phyloP scores from a whole-genome alignment of 2,797 vertebrate genomes.

The Miichthys miiuy region DNA sequence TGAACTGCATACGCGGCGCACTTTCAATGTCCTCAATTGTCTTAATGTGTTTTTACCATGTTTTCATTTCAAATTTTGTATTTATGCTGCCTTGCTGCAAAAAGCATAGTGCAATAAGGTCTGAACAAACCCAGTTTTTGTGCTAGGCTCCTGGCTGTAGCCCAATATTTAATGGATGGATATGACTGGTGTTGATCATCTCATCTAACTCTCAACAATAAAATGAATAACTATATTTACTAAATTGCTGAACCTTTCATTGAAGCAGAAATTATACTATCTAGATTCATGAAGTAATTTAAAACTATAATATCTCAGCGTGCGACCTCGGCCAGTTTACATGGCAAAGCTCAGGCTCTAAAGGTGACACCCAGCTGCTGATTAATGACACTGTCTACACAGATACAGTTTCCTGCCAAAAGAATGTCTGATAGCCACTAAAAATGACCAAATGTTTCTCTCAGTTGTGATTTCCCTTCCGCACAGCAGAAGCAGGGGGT shows the following conservation, averaged over 20 bases:
- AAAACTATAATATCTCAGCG: not conserved
- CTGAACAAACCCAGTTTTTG: not conserved
- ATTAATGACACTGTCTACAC: slow-evolving; percentile 34
- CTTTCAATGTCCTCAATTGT: not conserved
- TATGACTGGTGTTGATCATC: not conserved
- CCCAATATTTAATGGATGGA: not conserved
- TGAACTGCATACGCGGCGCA: not conserved
- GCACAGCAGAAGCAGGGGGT: slow-evolving; percentile 33
- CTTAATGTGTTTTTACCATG: not conserved
- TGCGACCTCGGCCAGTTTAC: not conserved
- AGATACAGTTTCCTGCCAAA: slow-evolving; percentile 42
- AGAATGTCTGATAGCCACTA: slow-evolving; percentile 27
- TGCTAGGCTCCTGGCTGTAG: not conserved
- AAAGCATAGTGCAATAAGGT: not conserved
- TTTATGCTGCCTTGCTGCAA: not conserved
- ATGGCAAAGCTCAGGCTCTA: not conserved
- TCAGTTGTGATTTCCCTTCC: slow-evolving; percentile 40
- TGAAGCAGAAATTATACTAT: not conserved
- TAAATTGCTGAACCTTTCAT: not conserved
- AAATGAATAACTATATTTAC: not conserved
- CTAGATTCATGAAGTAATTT: not conserved
- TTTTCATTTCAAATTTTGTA: not conserved
- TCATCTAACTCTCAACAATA: not conserved
- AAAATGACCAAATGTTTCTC: slow-evolving; percentile 31
- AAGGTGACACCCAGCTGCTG: slow-evolving; percentile 43